phyloP scores from a whole-genome alignment of 1,140 invertebrate species.

The Drosophila truncata region DNA sequence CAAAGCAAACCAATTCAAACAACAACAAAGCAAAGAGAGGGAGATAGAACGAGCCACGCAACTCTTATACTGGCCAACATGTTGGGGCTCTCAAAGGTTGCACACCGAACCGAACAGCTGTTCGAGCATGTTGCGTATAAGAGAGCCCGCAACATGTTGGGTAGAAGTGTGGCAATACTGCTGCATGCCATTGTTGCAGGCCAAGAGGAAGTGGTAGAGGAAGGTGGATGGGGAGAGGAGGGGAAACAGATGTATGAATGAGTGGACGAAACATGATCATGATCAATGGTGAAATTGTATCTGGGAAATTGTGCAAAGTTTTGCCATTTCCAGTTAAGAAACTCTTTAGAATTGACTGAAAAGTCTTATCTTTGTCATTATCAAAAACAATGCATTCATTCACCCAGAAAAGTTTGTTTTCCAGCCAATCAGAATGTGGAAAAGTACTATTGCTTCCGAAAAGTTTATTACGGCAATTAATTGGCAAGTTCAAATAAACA shows the following conservation, averaged over 20 bases:
- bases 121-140: conserved; percentile 64
- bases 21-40: conserved; percentile 1
- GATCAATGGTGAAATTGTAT: conserved; percentile 36
- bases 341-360: background rate
- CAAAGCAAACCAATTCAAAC: background rate
- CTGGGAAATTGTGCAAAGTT: conserved; percentile 10
- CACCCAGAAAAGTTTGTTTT: conserved; percentile 7
- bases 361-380: background rate
- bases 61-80: conserved; percentile 55
- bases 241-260: conserved; percentile 13
- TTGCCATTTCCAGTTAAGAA: background rate
- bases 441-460: conserved; percentile 34
- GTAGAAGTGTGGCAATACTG: conserved; percentile 45
- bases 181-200: background rate
- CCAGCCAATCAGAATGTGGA: conserved; percentile 23
- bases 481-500: conserved; percentile 28
- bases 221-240: background rate
- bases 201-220: conserved; percentile 8
- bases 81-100: conserved; percentile 64
- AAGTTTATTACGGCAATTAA: conserved; percentile 36
- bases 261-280: conserved; percentile 40
- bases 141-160: conserved; percentile 52
- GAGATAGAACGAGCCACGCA: background rate
- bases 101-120: conserved; percentile 53
- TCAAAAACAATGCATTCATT: conserved; percentile 4